These are phyloP conservation scores for Pogonomyrmex barbatus DNA, from an alignment of 1,140 invertebrate genomes.

Conservation along the genomic window DNA sequence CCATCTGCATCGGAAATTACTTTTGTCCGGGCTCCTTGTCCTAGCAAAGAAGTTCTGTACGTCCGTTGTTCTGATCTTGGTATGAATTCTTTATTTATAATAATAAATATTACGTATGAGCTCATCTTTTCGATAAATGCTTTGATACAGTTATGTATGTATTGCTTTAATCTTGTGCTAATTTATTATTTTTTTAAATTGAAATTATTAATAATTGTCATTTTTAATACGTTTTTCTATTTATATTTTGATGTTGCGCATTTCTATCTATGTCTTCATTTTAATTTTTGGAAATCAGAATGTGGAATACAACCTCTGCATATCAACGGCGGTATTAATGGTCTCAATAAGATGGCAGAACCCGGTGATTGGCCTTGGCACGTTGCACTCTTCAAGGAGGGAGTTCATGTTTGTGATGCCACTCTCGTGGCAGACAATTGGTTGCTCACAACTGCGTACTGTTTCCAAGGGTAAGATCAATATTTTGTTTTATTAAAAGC, in stretches of 20 bases:
- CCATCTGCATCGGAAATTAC: slow-evolving; percentile 92
- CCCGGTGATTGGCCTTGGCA: slow-evolving; percentile 97
- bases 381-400: slow-evolving; percentile 92
- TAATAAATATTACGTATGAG: slow-evolving; percentile 42
- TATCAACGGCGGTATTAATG: slow-evolving; percentile 84
- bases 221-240: not conserved
- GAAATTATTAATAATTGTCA: not conserved
- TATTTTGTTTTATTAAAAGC: not conserved
- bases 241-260: not conserved
- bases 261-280: slow-evolving; percentile 48
- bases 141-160: not conserved
- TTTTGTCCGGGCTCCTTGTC: slow-evolving; percentile 91
- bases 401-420: slow-evolving; percentile 95
- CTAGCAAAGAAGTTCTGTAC: slow-evolving; percentile 92
- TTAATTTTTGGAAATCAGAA: slow-evolving; percentile 85
- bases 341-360: slow-evolving; percentile 89
- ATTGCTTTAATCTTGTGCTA: not conserved
- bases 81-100: slow-evolving; percentile 81
- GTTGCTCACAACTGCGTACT: slow-evolving; percentile 95
- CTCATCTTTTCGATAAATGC: not conserved
- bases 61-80: slow-evolving; percentile 92
- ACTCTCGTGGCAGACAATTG: slow-evolving; percentile 92
- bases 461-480: slow-evolving; percentile 90
- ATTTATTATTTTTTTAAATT: not conserved
- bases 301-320: slow-evolving; percentile 91